Evolutionary conservation across 2,113 vertebrate species (phyloP).

Genomic region (Parotia lawesii): DNA sequence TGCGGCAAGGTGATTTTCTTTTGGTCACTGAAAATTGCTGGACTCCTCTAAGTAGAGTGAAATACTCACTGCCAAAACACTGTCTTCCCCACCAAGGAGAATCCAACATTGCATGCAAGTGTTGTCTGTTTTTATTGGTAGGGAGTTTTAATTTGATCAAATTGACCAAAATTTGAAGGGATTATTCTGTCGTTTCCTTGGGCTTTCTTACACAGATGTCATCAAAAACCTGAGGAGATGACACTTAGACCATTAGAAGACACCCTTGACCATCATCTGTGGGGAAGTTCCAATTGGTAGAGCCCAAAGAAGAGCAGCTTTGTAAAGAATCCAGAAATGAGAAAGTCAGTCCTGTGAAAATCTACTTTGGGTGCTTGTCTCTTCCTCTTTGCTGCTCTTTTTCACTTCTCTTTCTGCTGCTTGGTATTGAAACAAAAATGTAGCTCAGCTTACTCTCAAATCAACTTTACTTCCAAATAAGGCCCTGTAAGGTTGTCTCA

Average conservation of each 20-base stretch:
- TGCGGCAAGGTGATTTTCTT: not conserved
- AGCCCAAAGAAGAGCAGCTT: not conserved
- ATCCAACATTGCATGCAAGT: not conserved
- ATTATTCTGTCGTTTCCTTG: not conserved
- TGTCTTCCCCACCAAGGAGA: not conserved
- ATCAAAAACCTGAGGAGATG: not conserved
- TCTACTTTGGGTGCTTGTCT: not conserved
- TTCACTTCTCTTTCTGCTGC: not conserved
- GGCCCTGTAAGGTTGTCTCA: not conserved
- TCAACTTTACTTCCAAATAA: not conserved
- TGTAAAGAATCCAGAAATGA: not conserved
- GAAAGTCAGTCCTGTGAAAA: not conserved
- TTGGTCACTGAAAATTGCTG: not conserved
- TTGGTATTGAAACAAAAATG: not conserved
- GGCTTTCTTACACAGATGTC: not conserved
- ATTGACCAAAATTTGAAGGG: not conserved
- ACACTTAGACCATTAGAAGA: not conserved
- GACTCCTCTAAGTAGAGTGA: not conserved
- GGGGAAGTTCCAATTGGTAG: not conserved
- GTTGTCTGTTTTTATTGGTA: not conserved
- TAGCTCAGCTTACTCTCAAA: not conserved
- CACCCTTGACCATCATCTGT: not conserved
- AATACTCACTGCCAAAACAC: rapidly evolving
- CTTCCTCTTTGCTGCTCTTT: not conserved
- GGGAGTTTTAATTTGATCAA: not conserved